A percentile compares a stretch with the other conserved stretches of the same genome.
phyloP scores from a whole-genome alignment of 2,113 vertebrate genomes.

The Diadophis punctatus region DNA sequence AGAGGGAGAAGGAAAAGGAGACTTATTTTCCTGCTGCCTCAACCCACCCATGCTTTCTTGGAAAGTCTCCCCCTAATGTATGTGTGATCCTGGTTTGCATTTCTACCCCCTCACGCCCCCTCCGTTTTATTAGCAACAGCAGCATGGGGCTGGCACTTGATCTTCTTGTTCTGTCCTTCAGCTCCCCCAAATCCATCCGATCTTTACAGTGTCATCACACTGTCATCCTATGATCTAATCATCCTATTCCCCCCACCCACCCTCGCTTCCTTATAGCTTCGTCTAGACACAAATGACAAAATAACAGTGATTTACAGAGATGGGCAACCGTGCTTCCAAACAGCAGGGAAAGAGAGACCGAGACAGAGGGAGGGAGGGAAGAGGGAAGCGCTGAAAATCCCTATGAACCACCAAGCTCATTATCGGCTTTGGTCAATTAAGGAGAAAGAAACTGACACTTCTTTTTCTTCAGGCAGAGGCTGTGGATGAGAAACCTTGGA shows the following conservation, averaged over 20 bases:
- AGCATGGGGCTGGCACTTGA: background rate
- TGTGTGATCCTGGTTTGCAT: background rate
- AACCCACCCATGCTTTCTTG: background rate
- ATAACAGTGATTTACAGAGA: conserved; percentile 29
- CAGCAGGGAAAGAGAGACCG: background rate
- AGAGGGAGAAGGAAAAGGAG: background rate
- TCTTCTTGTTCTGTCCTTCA: background rate
- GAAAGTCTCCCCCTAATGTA: background rate
- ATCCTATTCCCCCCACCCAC: background rate
- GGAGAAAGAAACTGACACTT: conserved; percentile 17
- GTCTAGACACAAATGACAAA: conserved; percentile 23
- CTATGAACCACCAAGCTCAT: conserved; percentile 26
- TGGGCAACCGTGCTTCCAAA: background rate
- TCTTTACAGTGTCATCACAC: background rate
- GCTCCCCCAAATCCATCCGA: background rate
- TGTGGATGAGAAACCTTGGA: conserved; percentile 36
- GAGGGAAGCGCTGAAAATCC: background rate
- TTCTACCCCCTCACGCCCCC: background rate
- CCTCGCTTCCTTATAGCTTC: background rate
- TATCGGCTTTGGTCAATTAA: conserved; percentile 29
- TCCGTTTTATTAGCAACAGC: background rate
- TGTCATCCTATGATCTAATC: background rate
- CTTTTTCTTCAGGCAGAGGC: conserved; percentile 20
- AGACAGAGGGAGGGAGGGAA: background rate
- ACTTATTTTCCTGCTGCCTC: no score